Base-by-base conservation (phyloP, 37 sponge, comb jelly and placozoan species). In the Mnemiopsis leidyi region DNA sequence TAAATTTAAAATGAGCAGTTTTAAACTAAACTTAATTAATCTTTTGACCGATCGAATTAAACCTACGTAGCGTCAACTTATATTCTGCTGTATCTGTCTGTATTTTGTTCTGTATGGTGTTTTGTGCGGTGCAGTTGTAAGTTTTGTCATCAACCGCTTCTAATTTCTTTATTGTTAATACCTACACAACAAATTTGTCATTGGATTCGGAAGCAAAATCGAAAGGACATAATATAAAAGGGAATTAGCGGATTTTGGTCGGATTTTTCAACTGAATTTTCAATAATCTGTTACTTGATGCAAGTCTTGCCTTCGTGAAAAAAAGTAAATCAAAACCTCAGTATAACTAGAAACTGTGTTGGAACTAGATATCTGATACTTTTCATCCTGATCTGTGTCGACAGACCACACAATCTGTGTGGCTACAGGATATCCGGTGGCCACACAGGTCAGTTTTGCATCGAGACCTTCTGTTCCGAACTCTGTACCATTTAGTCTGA, bases 361-460 rank as follows among this genome's bases (percentile, higher is more conserved):
- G 13, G 9, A 18, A 48, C 13, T 48, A 13, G 9, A 18, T 18
- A 13, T 48, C 61, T 48, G 61, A 48, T 48, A 48, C 13, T 48
- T 48, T 5, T 48, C 61, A 5, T 48, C 13, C 61, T 48, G 61
- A 48, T 48, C 13, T 5, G 61, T 48, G 13, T 48, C 61, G 13
- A 48, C 61, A 18, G 61, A 48, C 61, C 61, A 48, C 61, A 13
- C 13, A 13, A 48, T 48, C 13, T 48, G 61, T 48, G 61, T 18
- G 9, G 61, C 61, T 48, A 48, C 61, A 18, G 90, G 90, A 61
- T 85, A 85, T 25, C 90, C 90, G 2, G 48, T 32, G 7, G 36
- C 90, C 24, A 37, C 35, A 39, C 90, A 85, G 0, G 90, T 40
- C 26, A 85, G 26, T 21, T 23, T 40, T 32, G 90, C 90, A 39